Evolutionary conservation across 2,113 vertebrate species (phyloP), one percentile per base, ranked within the genome.

Genomic region (Hoplias malabaricus): DNA sequence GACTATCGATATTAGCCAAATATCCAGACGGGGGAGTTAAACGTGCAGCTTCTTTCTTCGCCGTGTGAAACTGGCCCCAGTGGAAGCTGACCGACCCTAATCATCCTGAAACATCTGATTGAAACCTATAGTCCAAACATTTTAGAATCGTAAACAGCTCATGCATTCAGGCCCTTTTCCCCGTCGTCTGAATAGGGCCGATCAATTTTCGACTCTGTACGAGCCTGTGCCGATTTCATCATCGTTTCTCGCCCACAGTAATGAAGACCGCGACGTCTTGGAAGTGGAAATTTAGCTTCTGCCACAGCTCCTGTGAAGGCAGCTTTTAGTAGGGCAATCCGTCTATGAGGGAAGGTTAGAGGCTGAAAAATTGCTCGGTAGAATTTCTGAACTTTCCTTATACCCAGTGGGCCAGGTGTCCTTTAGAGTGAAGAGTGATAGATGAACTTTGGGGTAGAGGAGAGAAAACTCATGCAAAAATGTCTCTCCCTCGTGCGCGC

Each of bases 71-170:
- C 31, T n/a, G 19, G 66, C 16, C 14, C n/a, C 34, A 6, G 31
- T 29, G 54, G 31, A 31, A 29, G 54, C 78, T 67, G 27, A 36
- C 40, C 23, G 12, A 25, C 71, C 43, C 86, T 85, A 88, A 88
- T 89, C 85, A 78, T 48, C 77, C 65, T 73, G 80, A 79, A 80
- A 85, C 29, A 82, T 82, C 77, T 75, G 29, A 67, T 34, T 23
- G 7, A 53, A 53, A 59, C 66, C 66, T 73, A 57, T n/a, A 68
- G 48, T 61, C 46, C 57, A 69, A 72, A 74, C 57, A 67, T 74
- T 70, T 73, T 73, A 63, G 65, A 69, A 75, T 63, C 69, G 75
- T 75, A 79, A 79, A 67, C 66, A 53, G 62, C n/a, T 43, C 6
- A 82, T 56, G 21, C 14, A 61, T 79, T 71, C 70, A 50, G 62